Percentiles rank a stretch among this genome's conserved stretches.
phyloP scores from a whole-genome alignment of 2,797 vertebrate species.

The Fistularia commersonii region DNA sequence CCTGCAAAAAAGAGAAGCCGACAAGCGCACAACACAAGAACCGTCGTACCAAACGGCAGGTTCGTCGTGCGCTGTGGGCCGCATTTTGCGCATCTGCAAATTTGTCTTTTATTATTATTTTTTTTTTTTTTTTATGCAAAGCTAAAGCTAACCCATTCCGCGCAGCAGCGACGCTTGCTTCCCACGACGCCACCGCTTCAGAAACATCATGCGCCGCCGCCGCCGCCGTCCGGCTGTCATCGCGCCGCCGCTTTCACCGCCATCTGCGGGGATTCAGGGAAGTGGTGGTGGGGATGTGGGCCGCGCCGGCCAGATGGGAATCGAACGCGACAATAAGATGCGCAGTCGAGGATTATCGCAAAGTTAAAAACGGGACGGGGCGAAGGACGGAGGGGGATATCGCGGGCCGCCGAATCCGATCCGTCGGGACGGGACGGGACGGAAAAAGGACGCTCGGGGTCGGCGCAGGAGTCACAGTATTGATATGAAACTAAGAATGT shows the following conservation, averaged over 20 bases:
- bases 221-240: constrained; percentile 40
- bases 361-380: too few species aligned
- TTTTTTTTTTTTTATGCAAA: constrained; percentile 4
- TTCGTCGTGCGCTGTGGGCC: too few species aligned
- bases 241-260: constrained; percentile 29
- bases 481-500: constrained; percentile 39
- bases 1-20: too few species aligned
- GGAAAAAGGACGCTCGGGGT: too few species aligned
- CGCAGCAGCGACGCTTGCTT: constrained; percentile 34
- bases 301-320: constrained; percentile 37
- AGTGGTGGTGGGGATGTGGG: too few species aligned
- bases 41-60: too few species aligned
- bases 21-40: too few species aligned
- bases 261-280: constrained; percentile 8
- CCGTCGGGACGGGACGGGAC: constrained; percentile 31
- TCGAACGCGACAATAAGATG: constrained; percentile 31
- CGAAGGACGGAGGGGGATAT: constrained; percentile 32
- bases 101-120: too few species aligned
- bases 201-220: constrained; percentile 46
- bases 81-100: too few species aligned
- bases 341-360: constrained; percentile 19
- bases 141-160: constrained; percentile 26
- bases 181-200: constrained; percentile 49
- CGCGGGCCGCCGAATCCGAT: constrained; percentile 20
- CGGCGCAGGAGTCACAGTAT: constrained; percentile 31